Evolutionary conservation across 2,797 vertebrate genomes (phyloP), one percentile per base, ranked within the genome.

Genomic region (Anguilla marmorata): DNA sequence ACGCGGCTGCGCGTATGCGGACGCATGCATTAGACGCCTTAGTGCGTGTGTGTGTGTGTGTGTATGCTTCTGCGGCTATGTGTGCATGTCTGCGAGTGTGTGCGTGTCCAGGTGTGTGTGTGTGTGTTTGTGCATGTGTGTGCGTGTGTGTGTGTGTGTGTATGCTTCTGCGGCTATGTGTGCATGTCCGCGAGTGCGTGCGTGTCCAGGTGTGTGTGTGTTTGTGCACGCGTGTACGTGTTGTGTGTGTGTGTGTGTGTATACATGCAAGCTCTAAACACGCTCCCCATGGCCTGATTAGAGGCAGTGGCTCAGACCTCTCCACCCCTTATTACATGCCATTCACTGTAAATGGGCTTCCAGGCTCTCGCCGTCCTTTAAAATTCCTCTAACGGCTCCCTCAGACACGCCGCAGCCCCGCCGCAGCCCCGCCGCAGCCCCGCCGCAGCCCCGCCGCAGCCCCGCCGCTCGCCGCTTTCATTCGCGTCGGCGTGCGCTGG

Each of bases 121-220:
- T 91, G 89, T 33, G 58, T 89, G 85, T 80, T n/a, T n/a, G 85
- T 89, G 83, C 56, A 37, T 24, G 11, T 87, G 27, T 50, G 52
- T 84, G 58, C 86, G 74, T 82, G 58, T 90, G 83, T 87, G 87
- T 90, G 88, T 90, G 91, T 91, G 91, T 90, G 74, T 66, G 93
- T 91, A 50, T 86, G 48, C 63, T 88, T 91, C 87, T 92, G 92
- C 92, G 91, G 90, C 84, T 92, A 87, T 89, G 90, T 91, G 91
- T 92, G 92, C 93, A 12, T 19, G n/a, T 72, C 12, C 52, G 41
- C 30, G 48, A 24, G 50, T 33, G 63, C 19, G 30, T 87, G 50
- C 41, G 48, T 69, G 19, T 66, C 24, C 58, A 27, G 19, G 66
- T 41, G 41, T 89, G 69, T 82, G 27, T 33, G 74, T 86, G 24